These are phyloP conservation scores for Pholis gunnellus DNA, from an alignment of 2,113 vertebrate species.

Conservation along the genomic window DNA sequence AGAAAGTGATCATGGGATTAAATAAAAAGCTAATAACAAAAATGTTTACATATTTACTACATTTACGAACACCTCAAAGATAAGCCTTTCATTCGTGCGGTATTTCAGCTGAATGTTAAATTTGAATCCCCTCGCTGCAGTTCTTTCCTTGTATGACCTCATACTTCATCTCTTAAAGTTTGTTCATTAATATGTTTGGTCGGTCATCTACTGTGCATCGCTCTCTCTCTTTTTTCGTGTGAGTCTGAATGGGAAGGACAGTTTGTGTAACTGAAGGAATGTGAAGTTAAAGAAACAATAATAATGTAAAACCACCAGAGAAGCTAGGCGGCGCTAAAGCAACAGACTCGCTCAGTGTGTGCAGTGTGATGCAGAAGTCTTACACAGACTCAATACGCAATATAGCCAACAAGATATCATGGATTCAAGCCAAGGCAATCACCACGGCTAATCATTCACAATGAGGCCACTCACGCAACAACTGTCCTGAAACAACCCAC, in stretches of 20 bases:
- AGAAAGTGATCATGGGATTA: neutral
- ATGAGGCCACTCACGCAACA: too few relatives aligned
- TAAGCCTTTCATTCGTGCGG: slow-evolving; percentile 11
- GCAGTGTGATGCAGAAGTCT: too few relatives aligned
- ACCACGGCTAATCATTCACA: too few relatives aligned
- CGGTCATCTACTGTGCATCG: neutral
- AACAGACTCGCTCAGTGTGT: neutral
- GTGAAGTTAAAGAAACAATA: neutral
- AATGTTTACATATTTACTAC: slow-evolving; percentile 7
- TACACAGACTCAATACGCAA: too few relatives aligned
- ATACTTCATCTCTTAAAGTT: neutral
- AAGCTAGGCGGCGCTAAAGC: too few relatives aligned
- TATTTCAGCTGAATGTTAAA: neutral
- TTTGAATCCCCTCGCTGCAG: neutral
- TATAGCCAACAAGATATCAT: too few relatives aligned
- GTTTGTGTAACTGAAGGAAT: neutral
- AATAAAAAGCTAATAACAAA: neutral
- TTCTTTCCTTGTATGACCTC: neutral
- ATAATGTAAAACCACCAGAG: neutral
- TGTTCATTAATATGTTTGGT: neutral
- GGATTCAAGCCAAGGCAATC: too few relatives aligned
- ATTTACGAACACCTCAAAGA: slow-evolving; percentile 17
- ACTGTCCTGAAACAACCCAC: too few relatives aligned
- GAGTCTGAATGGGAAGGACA: neutral
- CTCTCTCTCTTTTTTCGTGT: neutral